Evolutionary conservation across 2,797 vertebrate genomes (phyloP).

Genomic region (Semaprochilodus insignis): DNA sequence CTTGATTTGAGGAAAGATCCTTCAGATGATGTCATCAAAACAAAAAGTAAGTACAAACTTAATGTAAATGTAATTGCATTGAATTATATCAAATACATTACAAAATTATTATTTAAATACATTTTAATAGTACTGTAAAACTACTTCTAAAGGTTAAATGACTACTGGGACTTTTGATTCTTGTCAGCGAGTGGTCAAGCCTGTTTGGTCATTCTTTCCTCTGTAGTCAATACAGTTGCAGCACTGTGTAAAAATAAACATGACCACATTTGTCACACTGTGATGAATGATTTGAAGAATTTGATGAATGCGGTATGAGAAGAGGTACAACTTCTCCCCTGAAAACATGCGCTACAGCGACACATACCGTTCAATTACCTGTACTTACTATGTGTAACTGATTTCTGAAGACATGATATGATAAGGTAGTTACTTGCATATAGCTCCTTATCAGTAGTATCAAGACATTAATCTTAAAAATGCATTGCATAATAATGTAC

Average conservation of each 20-base stretch:
- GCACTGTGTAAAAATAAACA: background rate
- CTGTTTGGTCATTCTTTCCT: background rate
- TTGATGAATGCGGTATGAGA: background rate
- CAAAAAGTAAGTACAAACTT: background rate
- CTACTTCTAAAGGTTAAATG: background rate
- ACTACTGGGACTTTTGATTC: background rate
- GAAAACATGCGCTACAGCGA: background rate
- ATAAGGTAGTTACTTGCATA: background rate
- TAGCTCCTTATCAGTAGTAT: background rate
- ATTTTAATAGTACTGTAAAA: no score
- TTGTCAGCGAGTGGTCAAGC: background rate
- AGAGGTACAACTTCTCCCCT: background rate
- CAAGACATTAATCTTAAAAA: background rate
- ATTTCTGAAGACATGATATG: background rate
- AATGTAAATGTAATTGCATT: background rate
- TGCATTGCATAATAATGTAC: background rate
- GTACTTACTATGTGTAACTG: background rate
- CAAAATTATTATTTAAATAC: no score
- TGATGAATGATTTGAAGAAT: background rate
- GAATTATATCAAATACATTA: background rate
- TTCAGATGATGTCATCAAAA: no score
- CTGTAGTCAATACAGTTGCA: background rate
- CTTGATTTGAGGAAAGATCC: no score
- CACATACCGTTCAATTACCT: background rate
- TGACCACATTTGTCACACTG: background rate